A percentile compares a stretch with the other conserved stretches of the same genome.
Conservation (phyloP, 2,797 vertebrate species). For the Melanotaenia maccullochi region DNA sequence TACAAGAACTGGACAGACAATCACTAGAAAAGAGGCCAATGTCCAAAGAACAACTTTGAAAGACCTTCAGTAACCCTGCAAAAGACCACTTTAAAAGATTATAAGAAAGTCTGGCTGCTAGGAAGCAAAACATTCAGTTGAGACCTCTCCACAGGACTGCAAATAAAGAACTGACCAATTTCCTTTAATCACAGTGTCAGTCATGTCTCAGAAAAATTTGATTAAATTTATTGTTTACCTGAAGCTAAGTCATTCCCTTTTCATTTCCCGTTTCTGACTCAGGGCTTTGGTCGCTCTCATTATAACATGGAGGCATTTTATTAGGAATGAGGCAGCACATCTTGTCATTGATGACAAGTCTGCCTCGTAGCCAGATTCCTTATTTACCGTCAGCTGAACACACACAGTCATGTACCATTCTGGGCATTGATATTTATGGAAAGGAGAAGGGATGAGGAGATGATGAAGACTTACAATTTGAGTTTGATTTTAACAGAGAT, state of each 20-base stretch:
- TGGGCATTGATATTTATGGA: constrained; percentile 1
- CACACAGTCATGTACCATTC: not conserved
- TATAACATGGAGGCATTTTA: constrained; percentile 1
- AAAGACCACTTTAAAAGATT: not conserved
- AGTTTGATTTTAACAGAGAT: constrained; percentile 88
- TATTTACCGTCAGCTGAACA: not conserved
- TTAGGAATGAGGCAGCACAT: not conserved
- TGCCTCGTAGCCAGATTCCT: not conserved
- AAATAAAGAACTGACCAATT: no score
- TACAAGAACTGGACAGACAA: no score
- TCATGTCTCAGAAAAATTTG: not conserved
- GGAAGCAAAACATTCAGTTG: not conserved
- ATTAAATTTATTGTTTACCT: constrained; percentile 7
- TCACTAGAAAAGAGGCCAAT: not conserved
- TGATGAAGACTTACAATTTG: constrained; percentile 50
- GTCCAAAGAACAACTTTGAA: not conserved
- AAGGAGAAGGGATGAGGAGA: constrained; percentile 5
- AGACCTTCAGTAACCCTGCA: not conserved
- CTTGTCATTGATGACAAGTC: not conserved
- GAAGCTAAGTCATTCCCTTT: not conserved
- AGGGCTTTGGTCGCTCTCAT: not conserved
- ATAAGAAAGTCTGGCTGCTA: not conserved
- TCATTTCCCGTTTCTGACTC: not conserved
- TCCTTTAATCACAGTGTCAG: not conserved
- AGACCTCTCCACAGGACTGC: not conserved